These are phyloP conservation scores for Cyanoramphus novaezelandiae DNA, from an alignment of 2,113 vertebrate species.

Conservation along the genomic window DNA sequence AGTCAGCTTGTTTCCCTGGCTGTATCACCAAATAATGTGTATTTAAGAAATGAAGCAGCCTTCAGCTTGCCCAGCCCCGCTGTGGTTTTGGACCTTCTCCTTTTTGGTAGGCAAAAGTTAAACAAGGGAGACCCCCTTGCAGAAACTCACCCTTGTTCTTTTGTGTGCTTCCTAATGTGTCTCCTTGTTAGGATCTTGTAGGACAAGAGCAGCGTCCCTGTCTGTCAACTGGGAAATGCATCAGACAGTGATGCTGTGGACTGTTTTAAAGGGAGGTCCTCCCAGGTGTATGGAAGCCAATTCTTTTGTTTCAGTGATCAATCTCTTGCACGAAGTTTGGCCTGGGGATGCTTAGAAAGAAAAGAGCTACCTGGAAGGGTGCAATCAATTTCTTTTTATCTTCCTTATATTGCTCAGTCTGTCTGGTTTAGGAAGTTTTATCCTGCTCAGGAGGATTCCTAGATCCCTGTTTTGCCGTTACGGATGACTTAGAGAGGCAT, in stretches of 20 bases:
- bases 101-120: neutral
- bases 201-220: neutral
- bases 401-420: slow-evolving; percentile 29
- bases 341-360: slow-evolving; percentile 7
- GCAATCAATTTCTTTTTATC: slow-evolving; percentile 40
- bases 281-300: neutral
- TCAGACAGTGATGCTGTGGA: neutral
- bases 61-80: neutral
- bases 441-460: neutral
- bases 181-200: neutral
- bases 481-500: neutral
- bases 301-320: neutral
- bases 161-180: fast-evolving
- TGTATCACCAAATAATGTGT: neutral
- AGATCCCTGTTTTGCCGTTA: slow-evolving; percentile 5
- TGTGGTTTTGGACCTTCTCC: neutral
- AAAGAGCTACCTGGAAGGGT: neutral
- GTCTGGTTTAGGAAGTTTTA: slow-evolving; percentile 49
- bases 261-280: neutral
- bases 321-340: neutral
- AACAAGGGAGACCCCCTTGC: neutral
- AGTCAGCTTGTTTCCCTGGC: neutral
- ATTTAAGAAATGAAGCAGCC: neutral
- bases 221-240: neutral
- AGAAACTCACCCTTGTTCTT: neutral